phyloP scores from a whole-genome alignment of 2,888 invertebrate genomes.

The Acanthosepion pharaonis region DNA sequence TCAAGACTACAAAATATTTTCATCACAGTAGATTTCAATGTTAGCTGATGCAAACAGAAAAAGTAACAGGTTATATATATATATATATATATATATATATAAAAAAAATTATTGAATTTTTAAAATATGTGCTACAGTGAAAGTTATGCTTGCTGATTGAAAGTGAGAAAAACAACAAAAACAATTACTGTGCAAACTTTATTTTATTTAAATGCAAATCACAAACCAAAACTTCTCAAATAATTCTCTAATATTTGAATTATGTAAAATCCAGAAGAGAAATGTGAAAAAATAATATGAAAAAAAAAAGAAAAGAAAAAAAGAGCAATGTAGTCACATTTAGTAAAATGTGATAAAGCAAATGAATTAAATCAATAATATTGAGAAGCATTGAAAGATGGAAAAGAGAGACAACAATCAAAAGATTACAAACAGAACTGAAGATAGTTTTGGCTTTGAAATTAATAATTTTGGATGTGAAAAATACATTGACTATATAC shows the following conservation, averaged over 20 bases:
- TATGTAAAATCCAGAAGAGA: not conserved
- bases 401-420: not conserved
- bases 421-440: not conserved
- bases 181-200: conserved; percentile 4
- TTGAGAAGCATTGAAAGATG: not conserved
- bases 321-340: not conserved
- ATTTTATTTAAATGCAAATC: not conserved
- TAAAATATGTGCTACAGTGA: not conserved
- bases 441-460: not conserved
- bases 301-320: too few species aligned
- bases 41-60: too few species aligned
- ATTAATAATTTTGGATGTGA: not conserved
- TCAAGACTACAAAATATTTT: too few species aligned
- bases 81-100: too few species aligned
- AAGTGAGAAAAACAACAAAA: not conserved
- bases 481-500: not conserved
- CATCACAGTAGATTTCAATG: too few species aligned
- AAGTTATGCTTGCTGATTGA: not conserved
- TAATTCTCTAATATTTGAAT: not conserved
- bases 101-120: too few species aligned
- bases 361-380: not conserved
- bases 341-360: not conserved
- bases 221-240: conserved; percentile 21
- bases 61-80: too few species aligned
- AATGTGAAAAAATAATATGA: too few species aligned